Base-by-base conservation (phyloP, 2,888 invertebrate genomes). In the Rhagophthalmus giganteus region DNA sequence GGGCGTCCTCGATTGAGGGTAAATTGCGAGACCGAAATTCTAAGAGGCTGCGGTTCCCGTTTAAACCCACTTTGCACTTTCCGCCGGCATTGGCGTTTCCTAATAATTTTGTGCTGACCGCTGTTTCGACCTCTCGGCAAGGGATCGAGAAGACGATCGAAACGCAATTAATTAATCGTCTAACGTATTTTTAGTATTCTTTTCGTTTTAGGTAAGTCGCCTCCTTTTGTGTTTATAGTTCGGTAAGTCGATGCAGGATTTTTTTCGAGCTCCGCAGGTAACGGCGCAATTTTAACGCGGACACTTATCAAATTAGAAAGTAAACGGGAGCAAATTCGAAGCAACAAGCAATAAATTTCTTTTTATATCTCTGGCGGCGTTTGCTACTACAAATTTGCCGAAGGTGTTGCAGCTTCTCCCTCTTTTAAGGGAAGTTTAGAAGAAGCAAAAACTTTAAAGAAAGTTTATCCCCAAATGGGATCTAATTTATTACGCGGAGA, bases 401-500 rank as follows among this genome's bases (percentile, higher is more conserved):
- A 37, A 39, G 14, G 28, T 25, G 13, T 27, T 44, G 33, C 42
- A 44, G 33, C 14, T 32, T 28, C 24, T 40, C 31, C 14, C 20
- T 12, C 10, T 5, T 8, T 9, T 15, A n/a, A 9, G 14, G 10
- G 25, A n/a, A 6, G 9, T 24, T 10, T 6, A 3, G 12, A 31
- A 13, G 31, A 10, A 13, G 9, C 15, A 42, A 42, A 33, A 42
- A 42, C 16, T 42, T 42, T 8, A 7, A 14, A 11, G 33, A 33
- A 31, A 42, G 15, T 31, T 40, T 33, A 15, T 11, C 13, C 16
- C 31, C 14, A 30, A 9, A 14, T 16, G 33, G 10, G 42, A 9
- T 6, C 27, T 42, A 42, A 42, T 42, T 42, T 42, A 42, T 42
- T 42, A 25, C 27, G 28, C 12, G 8, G 12, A 24, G 16, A 30